A percentile compares a stretch with the other conserved stretches of the same genome.
These are phyloP conservation scores for Dusona sp. DNA, from an alignment of 2,888 invertebrate species.

Conservation along the genomic window DNA sequence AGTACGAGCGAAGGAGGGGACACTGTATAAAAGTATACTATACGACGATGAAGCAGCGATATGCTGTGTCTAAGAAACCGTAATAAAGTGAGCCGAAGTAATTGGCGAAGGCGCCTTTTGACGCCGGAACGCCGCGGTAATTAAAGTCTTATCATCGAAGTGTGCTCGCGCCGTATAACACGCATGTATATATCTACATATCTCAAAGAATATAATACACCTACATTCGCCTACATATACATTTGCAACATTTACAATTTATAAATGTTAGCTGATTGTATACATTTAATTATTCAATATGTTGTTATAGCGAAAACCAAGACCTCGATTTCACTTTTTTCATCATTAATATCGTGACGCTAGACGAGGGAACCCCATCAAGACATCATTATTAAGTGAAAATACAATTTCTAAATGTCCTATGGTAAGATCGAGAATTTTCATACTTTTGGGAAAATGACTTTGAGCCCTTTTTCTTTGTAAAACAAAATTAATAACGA, in stretches of 20 bases:
- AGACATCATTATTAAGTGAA: background rate
- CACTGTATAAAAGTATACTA: conserved; percentile 8
- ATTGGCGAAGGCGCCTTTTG: conserved; percentile 70
- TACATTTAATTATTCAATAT: conserved; percentile 39
- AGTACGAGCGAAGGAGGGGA: background rate
- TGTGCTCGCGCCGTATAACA: conserved; percentile 48
- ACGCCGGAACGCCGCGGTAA: conserved; percentile 67
- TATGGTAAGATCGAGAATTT: too few species aligned
- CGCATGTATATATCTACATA: conserved; percentile 13
- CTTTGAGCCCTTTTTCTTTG: too few species aligned
- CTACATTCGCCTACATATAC: background rate
- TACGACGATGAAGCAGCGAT: conserved; percentile 22
- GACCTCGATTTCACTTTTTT: background rate
- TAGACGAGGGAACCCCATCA: background rate
- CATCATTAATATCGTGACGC: background rate
- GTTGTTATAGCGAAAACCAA: background rate
- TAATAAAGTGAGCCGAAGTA: conserved; percentile 63
- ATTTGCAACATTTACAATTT: conserved; percentile 60
- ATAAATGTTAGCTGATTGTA: conserved; percentile 42
- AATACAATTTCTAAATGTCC: background rate
- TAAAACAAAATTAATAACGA: too few species aligned
- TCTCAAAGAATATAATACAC: conserved; percentile 15
- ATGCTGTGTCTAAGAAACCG: conserved; percentile 62
- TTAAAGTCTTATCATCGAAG: conserved; percentile 68
- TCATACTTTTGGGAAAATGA: too few species aligned